Evolutionary conservation across 2,113 vertebrate genomes (phyloP), one percentile per base, ranked within the genome.

Genomic region (Chauna torquata): DNA sequence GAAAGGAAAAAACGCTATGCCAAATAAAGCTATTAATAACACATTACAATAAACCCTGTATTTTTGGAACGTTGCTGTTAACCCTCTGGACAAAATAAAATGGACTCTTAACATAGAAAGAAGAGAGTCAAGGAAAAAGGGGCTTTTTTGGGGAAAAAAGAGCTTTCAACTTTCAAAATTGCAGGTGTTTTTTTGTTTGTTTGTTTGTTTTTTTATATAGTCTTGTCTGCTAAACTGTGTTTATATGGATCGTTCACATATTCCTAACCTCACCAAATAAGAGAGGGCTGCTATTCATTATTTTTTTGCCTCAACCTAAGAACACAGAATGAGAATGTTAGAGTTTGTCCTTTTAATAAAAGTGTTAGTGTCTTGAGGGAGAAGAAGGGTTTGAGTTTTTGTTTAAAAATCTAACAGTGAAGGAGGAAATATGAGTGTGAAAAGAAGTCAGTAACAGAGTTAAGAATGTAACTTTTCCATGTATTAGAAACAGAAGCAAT

Each of bases 401-500:
- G 36, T 42, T 94, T 88, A 49, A 59, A 88, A 95, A 38, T 25
- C 8, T 6, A 49, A 0, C 8, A n/a, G 24, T 85, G 52, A 57
- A 82, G 25, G 9, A 23, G 9, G 28, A 88, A 68, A 76, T 30
- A 20, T 0, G 18, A 59, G 23, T 69, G 22, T 68, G 42, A 50
- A 50, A 81, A 77, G n/a, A 82, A 36, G 49, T 3, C 22, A 30
- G 11, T 61, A 74, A 17, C 69, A 45, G 23, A 22, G 36, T 42
- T 82, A 61, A n/a, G 45, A 78, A 18, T 8, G 28, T 65, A 52
- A 25, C 50, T 96, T 57, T 78, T 71, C 40, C 6, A 0, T 42
- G 1, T 52, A 8, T 38, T 49, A 58, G 27, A 47, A 69, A 10
- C 44, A 47, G 66, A 40, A 28, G 8, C 0, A 0, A 4, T 20